Evolutionary conservation across 2,113 vertebrate species (phyloP).

Genomic region (Pampusana beccarii): DNA sequence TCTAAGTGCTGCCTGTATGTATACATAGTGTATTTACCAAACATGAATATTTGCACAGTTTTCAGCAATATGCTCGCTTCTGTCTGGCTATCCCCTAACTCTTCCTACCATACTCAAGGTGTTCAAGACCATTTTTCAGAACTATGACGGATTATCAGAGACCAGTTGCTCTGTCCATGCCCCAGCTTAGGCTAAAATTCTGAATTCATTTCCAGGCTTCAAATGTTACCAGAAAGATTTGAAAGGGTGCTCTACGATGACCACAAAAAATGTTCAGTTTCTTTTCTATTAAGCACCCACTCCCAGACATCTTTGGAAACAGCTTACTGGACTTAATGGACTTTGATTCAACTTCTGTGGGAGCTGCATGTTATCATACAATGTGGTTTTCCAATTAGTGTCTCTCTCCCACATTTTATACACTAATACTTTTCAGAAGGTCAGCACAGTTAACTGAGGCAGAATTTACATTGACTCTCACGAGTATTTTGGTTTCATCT

Average conservation of each 20-base stretch:
- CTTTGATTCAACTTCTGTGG: background rate
- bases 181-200: background rate
- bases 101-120: background rate
- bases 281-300: background rate
- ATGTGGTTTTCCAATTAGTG: background rate
- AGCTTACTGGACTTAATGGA: no score
- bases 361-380: background rate
- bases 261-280: background rate
- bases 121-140: background rate
- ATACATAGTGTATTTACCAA: background rate
- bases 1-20: background rate
- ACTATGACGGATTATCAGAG: background rate
- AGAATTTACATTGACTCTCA: background rate
- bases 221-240: background rate
- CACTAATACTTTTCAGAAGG: background rate
- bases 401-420: background rate
- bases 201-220: background rate
- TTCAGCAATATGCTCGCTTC: background rate
- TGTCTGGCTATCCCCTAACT: background rate
- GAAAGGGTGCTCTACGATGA: background rate
- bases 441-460: background rate
- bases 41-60: background rate
- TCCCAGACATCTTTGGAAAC: background rate
- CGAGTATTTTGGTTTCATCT: accelerated
- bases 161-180: background rate